Percentiles rank a stretch among this genome's conserved stretches.
Evolutionary conservation across 2,113 vertebrate genomes (phyloP).

Genomic region (Gobio gobio): DNA sequence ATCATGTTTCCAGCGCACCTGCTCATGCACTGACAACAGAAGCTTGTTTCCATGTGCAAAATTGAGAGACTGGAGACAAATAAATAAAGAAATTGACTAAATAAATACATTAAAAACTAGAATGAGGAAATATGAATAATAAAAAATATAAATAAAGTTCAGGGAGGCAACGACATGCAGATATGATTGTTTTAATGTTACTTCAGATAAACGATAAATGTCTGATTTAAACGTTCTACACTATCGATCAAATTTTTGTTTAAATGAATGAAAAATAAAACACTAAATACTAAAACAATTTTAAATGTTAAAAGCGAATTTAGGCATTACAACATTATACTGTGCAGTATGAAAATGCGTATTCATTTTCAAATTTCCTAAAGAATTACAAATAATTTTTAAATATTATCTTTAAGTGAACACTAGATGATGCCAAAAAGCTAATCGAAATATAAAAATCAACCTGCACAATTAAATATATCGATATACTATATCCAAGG

Average conservation of each 20-base stretch:
- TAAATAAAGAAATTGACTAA: neutral
- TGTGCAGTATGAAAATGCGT: no score
- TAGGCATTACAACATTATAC: no score
- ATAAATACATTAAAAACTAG: neutral
- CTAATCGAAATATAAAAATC: neutral
- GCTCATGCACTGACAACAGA: slow-evolving; percentile 41
- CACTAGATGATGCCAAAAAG: neutral
- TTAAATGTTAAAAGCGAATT: neutral
- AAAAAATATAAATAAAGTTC: neutral
- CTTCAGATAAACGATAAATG: neutral
- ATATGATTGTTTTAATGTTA: neutral
- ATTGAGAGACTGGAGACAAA: neutral
- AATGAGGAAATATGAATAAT: neutral
- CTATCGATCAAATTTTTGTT: neutral
- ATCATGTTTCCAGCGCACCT: slow-evolving; percentile 42
- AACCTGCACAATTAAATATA: neutral
- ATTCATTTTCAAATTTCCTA: no score
- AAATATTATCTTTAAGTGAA: neutral
- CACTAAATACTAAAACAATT: neutral
- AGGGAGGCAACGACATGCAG: neutral
- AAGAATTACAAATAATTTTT: neutral
- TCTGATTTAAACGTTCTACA: neutral
- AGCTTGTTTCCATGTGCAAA: neutral
- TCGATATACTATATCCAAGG: neutral
- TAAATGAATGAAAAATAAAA: neutral